These are phyloP conservation scores for Linurgus olivaceus DNA, from an alignment of 2,797 vertebrate species.

Conservation along the genomic window DNA sequence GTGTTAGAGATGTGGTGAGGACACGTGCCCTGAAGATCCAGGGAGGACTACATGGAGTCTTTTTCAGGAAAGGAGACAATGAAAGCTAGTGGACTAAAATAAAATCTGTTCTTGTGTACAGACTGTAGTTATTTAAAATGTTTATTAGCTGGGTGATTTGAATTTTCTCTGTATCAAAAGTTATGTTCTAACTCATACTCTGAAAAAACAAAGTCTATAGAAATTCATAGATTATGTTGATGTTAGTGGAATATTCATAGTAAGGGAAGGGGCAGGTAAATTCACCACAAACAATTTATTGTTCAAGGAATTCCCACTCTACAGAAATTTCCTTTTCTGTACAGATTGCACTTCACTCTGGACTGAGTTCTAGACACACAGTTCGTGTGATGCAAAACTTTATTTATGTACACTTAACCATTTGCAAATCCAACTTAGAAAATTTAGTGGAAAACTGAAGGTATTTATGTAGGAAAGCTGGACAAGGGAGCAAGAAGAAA, in stretches of 20 bases:
- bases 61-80: neutral
- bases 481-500: neutral
- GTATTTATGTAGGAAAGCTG: neutral
- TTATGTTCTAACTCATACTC: neutral
- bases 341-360: neutral
- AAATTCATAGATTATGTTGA: neutral
- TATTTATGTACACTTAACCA: neutral
- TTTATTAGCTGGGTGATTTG: neutral
- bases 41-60: neutral
- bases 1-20: neutral
- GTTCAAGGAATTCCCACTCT: neutral
- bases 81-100: neutral
- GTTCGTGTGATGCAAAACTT: neutral
- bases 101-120: neutral
- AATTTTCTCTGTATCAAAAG: neutral
- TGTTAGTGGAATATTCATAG: neutral
- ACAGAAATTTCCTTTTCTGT: neutral
- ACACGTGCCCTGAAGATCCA: neutral
- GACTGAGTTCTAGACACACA: neutral
- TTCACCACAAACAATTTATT: neutral
- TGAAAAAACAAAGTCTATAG: neutral
- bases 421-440: neutral
- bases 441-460: neutral
- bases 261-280: neutral
- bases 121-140: neutral